Conservation (phyloP, 1,140 invertebrate genomes). For the Brevipalpus yothersi region DNA sequence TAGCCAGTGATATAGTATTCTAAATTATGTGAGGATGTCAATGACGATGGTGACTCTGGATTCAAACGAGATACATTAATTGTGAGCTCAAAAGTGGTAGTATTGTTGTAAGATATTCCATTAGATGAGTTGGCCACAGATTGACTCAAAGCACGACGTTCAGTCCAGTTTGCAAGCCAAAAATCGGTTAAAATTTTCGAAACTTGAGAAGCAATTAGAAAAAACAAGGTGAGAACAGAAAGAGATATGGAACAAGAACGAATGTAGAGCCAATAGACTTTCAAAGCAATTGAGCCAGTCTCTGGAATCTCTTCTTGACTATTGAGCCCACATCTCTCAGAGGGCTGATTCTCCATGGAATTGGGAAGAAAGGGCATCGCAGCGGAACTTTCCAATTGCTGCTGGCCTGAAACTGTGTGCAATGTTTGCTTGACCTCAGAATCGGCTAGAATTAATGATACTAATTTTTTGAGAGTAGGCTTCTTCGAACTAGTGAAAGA, state of each 20-base stretch:
- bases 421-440: constrained; percentile 13
- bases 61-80: neutral
- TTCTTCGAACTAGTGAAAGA: constrained; percentile 2
- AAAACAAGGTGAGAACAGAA: constrained; percentile 26
- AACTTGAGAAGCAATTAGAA: constrained; percentile 18
- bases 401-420: neutral
- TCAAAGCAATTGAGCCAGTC: constrained; percentile 31
- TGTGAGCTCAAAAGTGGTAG: neutral
- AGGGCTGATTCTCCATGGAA: neutral
- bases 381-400: neutral
- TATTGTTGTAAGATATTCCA: neutral
- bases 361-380: neutral
- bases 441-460: constrained; percentile 20
- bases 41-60: neutral
- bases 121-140: neutral
- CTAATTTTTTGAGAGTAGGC: constrained; percentile 12
- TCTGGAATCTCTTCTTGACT: constrained; percentile 29
- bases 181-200: constrained; percentile 14
- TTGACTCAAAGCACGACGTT: constrained; percentile 2
- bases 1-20: constrained; percentile 17
- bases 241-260: constrained; percentile 31
- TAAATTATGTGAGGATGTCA: neutral
- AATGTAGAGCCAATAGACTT: constrained; percentile 35
- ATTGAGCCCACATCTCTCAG: constrained; percentile 15
- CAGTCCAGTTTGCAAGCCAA: constrained; percentile 15